Conservation (phyloP, 2,797 vertebrate species). For the Malacoctenus gilli region DNA sequence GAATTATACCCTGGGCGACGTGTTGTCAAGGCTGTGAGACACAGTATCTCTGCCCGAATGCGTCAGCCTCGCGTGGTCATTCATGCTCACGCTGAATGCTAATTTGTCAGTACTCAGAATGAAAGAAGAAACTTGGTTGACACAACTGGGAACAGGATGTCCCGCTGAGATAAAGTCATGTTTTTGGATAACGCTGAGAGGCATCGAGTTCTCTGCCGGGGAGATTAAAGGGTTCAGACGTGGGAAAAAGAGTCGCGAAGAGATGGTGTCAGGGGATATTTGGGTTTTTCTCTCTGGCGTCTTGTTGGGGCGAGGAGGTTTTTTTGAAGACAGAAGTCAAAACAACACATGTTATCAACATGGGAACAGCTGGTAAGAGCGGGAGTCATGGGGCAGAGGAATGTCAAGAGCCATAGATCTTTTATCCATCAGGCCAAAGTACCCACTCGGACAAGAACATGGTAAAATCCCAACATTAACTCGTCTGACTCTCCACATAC, state of each 20-base stretch:
- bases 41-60: conserved; percentile 20
- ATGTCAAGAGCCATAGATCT: conserved; percentile 69
- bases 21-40: conserved; percentile 45
- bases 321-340: conserved; percentile 68
- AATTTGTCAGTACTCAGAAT: conserved; percentile 7
- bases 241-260: too few relatives aligned
- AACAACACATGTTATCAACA: conserved; percentile 67
- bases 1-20: conserved; percentile 51
- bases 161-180: conserved; percentile 2
- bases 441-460: conserved; percentile 22
- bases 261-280: conserved; percentile 24
- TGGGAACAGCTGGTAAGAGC: conserved; percentile 72
- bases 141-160: conserved; percentile 20
- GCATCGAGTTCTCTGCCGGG: conserved; percentile 13
- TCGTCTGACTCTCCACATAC: background rate
- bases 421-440: conserved; percentile 51
- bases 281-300: conserved; percentile 43
- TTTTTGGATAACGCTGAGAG: conserved; percentile 6
- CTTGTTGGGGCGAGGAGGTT: conserved; percentile 64
- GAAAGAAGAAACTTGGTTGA: background rate
- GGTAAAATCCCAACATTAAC: conserved; percentile 9
- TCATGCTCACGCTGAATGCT: background rate
- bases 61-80: background rate
- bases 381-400: conserved; percentile 57
- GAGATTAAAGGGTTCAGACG: too few relatives aligned